Conservation (phyloP, 2,888 invertebrate species). For the Eumacrocentrus americanus region DNA sequence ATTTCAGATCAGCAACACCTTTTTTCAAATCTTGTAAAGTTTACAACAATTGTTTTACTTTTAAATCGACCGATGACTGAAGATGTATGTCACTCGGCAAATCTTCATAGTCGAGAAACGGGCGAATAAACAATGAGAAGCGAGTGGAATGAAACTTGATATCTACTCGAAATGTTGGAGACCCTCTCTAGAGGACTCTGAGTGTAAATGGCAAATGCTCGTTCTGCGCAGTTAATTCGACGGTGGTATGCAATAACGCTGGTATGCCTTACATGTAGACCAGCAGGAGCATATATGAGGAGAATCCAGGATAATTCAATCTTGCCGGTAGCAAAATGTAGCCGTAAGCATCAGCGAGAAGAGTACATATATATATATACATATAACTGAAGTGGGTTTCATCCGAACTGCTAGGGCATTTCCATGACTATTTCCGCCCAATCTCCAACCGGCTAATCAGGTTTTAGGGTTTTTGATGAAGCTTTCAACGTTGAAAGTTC, state of each 20-base stretch:
- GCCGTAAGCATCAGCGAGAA: not conserved
- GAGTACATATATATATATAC: slow-evolving; percentile 8
- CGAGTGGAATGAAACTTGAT: slow-evolving; percentile 5
- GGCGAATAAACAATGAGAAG: not conserved
- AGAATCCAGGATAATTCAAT: slow-evolving; percentile 18
- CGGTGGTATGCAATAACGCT: slow-evolving; percentile 41
- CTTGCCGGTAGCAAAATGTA: not conserved
- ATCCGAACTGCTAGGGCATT: slow-evolving; percentile 39
- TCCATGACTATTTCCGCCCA: slow-evolving; percentile 52
- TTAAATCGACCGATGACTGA: no score
- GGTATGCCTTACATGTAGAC: slow-evolving; percentile 17
- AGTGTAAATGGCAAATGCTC: slow-evolving; percentile 20
- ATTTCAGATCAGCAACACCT: no score
- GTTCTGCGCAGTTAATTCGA: slow-evolving; percentile 42
- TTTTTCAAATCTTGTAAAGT: no score
- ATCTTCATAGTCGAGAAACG: no score
- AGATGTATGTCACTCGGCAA: no score
- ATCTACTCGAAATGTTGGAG: slow-evolving; percentile 4
- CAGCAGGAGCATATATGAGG: slow-evolving; percentile 15
- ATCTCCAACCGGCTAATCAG: slow-evolving; percentile 52
- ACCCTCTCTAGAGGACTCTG: not conserved
- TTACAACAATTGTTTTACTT: no score
- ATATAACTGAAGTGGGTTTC: slow-evolving; percentile 30
- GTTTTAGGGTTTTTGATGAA: slow-evolving; percentile 33
- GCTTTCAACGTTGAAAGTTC: not conserved